These are phyloP conservation scores for Hydrozoanthus gracilis DNA, from an alignment of 92 coral and sea anemone genomes.

Conservation along the genomic window DNA sequence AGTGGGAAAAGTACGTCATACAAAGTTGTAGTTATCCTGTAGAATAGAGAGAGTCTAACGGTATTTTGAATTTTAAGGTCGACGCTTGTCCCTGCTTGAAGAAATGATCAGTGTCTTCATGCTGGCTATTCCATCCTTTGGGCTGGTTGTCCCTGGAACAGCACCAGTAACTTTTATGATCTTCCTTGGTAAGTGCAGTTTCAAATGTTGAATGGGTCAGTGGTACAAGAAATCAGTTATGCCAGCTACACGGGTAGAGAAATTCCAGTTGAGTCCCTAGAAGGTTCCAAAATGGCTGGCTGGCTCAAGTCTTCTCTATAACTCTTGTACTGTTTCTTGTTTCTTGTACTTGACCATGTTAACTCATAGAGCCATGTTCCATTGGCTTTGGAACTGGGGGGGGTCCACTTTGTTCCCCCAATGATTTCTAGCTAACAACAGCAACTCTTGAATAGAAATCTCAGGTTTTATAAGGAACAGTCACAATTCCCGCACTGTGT, in stretches of 20 bases:
- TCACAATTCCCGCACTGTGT: no score
- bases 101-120: constrained; percentile 20
- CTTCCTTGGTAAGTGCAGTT: constrained; percentile 26
- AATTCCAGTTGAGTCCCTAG: background rate
- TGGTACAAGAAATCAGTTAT: background rate
- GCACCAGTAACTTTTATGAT: constrained; percentile 33
- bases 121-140: constrained; percentile 39
- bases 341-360: no score
- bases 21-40: background rate
- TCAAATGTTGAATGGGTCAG: background rate
- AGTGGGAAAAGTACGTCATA: no score
- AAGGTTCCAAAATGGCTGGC: no score
- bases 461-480: no score
- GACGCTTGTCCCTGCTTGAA: constrained; percentile 27
- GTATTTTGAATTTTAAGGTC: constrained; percentile 1
- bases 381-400: no score
- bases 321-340: no score
- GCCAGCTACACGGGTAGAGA: background rate
- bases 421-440: no score
- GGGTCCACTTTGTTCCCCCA: no score
- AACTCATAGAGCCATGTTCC: no score
- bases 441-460: no score
- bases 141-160: constrained; percentile 22
- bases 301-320: no score
- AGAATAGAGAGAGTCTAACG: background rate